Base-by-base conservation (phyloP, 2,797 vertebrate species). In the Lates japonicus region DNA sequence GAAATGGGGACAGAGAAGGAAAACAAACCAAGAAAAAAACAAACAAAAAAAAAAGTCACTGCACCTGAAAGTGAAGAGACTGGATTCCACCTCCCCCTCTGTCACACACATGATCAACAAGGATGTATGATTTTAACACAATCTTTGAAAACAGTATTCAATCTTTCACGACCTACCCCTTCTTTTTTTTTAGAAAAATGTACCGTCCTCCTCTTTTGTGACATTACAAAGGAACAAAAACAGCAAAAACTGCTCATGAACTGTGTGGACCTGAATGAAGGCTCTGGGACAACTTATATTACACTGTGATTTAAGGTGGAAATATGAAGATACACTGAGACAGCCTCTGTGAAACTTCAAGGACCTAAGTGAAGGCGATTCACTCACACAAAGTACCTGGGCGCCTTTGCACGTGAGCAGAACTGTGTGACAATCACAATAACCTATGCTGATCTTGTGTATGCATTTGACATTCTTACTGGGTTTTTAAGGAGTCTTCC, bases 401-500 rank as follows among this genome's bases (percentile, higher is more conserved):
- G 81, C n/a, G 75, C 37, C 61, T 41, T 31, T 73, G 71, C 73
- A 58, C 35, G 17, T 74, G 70, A 76, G 84, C 82, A 70, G 79
- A 84, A 82, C 82, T 59, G 65, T 78, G 72, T 79, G 92, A 93
- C 92, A 93, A 94, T 94, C 93, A 86, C 77, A 88, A 70, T 57
- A 64, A 87, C 82, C 75, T 69, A 74, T 81, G 71, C 83, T 82
- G 76, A 91, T 90, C 83, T 71, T 73, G 64, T 71, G 59, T 72
- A 74, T 82, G 67, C 63, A 82, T 83, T 81, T 82, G 68, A 75
- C 76, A 74, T 83, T 81, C 77, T 84, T 54, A 72, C 77, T 55
- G 74, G 61, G 61, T 74, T 88, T 90, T 81, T 58, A 85, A 89
- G 74, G 81, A 91, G 94, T 95, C 95, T 96, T 96, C 95, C 95